Evolutionary conservation across 2,113 vertebrate genomes (phyloP).

Genomic region (Muntiacus muntjak): DNA sequence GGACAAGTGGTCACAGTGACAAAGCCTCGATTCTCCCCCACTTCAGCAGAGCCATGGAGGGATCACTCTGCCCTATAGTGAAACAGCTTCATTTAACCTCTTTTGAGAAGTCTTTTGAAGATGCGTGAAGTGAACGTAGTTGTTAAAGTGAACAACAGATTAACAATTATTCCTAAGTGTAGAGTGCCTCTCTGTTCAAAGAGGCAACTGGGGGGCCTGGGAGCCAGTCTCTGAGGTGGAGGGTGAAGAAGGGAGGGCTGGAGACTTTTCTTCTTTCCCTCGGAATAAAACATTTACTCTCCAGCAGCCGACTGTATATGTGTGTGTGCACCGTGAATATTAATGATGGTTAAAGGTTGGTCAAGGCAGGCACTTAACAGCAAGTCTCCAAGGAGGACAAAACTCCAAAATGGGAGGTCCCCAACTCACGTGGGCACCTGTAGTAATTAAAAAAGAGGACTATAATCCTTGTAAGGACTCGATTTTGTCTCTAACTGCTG

Average conservation of each 20-base stretch:
- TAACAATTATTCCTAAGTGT: not conserved
- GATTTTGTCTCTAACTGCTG: not conserved
- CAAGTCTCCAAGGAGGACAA: not conserved
- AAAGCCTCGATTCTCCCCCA: not conserved
- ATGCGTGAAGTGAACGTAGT: not conserved
- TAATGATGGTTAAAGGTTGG: not conserved
- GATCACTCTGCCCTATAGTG: no score
- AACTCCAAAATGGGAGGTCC: not conserved
- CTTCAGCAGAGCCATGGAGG: rapidly evolving
- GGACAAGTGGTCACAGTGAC: not conserved
- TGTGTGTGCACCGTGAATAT: not conserved
- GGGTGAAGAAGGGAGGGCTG: not conserved
- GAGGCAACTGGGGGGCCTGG: not conserved
- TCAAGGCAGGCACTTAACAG: not conserved
- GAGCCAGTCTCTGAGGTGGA: not conserved
- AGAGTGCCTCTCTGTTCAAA: not conserved
- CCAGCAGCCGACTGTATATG: not conserved
- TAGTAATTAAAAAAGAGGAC: not conserved
- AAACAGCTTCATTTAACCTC: not conserved
- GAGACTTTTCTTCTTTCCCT: not conserved
- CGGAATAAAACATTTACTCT: not conserved
- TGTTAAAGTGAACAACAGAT: not conserved
- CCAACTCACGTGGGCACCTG: not conserved
- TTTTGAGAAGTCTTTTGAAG: not conserved
- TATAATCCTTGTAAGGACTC: not conserved